phyloP scores from a whole-genome alignment of 2,888 invertebrate species.

The Cremastinae sp. region DNA sequence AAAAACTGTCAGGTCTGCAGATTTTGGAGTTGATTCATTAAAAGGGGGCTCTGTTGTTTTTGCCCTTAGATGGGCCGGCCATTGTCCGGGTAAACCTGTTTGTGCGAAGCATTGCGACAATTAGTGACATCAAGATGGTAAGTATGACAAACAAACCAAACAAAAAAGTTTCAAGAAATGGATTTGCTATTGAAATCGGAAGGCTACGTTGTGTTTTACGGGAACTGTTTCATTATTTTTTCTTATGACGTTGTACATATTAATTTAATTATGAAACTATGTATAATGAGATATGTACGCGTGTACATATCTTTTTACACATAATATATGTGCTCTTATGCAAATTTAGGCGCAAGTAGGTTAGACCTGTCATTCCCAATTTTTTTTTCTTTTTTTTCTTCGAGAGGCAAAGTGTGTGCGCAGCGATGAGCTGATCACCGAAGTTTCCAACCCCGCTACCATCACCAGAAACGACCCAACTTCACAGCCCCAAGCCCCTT shows the following conservation, averaged over 20 bases:
- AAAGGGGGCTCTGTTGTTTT: constrained; percentile 79
- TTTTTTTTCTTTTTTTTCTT: constrained; percentile 6
- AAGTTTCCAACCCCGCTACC: constrained; percentile 49
- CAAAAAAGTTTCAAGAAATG: constrained; percentile 33
- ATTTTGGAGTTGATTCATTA: constrained; percentile 68
- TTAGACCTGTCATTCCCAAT: constrained; percentile 40
- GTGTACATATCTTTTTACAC: constrained; percentile 40
- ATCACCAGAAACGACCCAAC: constrained; percentile 27
- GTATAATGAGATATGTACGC: constrained; percentile 17
- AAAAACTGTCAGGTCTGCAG: constrained; percentile 54
- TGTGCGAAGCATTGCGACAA: constrained; percentile 98
- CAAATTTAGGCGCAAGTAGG: constrained; percentile 74
- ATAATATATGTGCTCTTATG: constrained; percentile 62
- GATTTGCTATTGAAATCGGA: constrained; percentile 66
- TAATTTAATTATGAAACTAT: constrained; percentile 19
- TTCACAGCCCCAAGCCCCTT: constrained; percentile 4
- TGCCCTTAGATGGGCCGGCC: constrained; percentile 93
- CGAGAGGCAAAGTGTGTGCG: constrained; percentile 51
- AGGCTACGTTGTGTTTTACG: constrained; percentile 66
- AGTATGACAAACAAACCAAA: constrained; percentile 82
- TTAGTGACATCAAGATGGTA: constrained; percentile 99
- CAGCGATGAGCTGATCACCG: constrained; percentile 55
- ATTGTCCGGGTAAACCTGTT: constrained; percentile 98
- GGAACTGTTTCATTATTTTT: constrained; percentile 63
- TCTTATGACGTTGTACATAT: constrained; percentile 22